Evolutionary conservation across 2,113 vertebrate genomes (phyloP).

Genomic region (Atherinomorus stipes): DNA sequence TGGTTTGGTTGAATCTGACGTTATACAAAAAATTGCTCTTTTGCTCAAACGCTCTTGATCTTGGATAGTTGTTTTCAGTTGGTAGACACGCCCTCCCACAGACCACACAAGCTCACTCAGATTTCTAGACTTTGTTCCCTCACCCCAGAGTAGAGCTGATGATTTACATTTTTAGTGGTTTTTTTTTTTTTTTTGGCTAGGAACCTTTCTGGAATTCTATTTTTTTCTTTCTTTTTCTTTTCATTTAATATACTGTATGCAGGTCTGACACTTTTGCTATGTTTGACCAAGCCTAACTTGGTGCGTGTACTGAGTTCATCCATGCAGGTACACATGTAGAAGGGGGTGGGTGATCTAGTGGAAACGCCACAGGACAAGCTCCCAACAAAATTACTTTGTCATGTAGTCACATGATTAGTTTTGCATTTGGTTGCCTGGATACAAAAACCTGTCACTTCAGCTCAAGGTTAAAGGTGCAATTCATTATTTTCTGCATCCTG

Average conservation of each 20-base stretch:
- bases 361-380: neutral
- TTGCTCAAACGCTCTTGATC: conserved; percentile 10
- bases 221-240: conserved; percentile 14
- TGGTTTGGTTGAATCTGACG: neutral
- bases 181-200: conserved; percentile 49
- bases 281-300: conserved; percentile 6
- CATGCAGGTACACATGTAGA: neutral
- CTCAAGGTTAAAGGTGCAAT: neutral
- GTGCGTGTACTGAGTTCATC: neutral
- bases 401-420: neutral
- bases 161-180: conserved; percentile 36
- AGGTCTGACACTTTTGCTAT: neutral
- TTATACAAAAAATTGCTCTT: neutral
- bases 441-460: neutral
- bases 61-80: conserved; percentile 1
- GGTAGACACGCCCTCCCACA: conserved; percentile 2
- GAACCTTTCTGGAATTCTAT: conserved; percentile 20
- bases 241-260: too few relatives aligned
- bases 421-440: neutral
- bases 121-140: conserved; percentile 75
- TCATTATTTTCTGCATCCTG: neutral
- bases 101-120: conserved; percentile 3
- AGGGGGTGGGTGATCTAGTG: neutral
- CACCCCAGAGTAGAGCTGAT: conserved; percentile 56
- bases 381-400: neutral